These are phyloP conservation scores for Sebastes schlegelii DNA, from an alignment of 2,113 vertebrate species.

Conservation along the genomic window DNA sequence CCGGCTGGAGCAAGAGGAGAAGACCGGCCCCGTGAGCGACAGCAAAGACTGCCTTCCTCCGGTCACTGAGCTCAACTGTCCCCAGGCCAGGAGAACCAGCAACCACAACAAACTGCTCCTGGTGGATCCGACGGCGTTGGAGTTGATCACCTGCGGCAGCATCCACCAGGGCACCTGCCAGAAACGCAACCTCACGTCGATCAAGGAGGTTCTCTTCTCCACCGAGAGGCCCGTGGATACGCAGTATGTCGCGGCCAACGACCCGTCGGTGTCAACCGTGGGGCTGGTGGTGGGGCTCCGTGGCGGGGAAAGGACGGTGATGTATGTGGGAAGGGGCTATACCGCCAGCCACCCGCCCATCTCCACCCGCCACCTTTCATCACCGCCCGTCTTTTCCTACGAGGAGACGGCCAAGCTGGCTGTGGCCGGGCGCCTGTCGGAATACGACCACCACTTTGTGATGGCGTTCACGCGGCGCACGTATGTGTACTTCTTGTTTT, in stretches of 20 bases:
- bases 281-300: slow-evolving; percentile 89
- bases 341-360: slow-evolving; percentile 96
- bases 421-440: slow-evolving; percentile 91
- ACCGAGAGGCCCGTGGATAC: slow-evolving; percentile 93
- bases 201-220: slow-evolving; percentile 86
- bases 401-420: slow-evolving; percentile 97
- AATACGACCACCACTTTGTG: slow-evolving; percentile 97
- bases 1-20: slow-evolving; percentile 84
- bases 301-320: slow-evolving; percentile 86
- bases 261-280: slow-evolving; percentile 91
- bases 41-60: slow-evolving; percentile 96
- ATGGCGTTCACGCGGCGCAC: slow-evolving; percentile 86
- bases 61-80: slow-evolving; percentile 88
- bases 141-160: slow-evolving; percentile 94
- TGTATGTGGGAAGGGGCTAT: slow-evolving; percentile 95
- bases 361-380: slow-evolving; percentile 92
- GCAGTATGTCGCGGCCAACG: slow-evolving; percentile 96
- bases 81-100: slow-evolving; percentile 88
- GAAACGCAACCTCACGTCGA: slow-evolving; percentile 88
- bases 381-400: slow-evolving; percentile 92
- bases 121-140: slow-evolving; percentile 84
- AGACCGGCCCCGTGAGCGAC: slow-evolving; percentile 91
- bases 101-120: slow-evolving; percentile 96
- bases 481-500: slow-evolving; percentile 94
- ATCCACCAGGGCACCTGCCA: slow-evolving; percentile 96